Base-by-base conservation (phyloP, 2,888 invertebrate species). In the Megamerina dolium region DNA sequence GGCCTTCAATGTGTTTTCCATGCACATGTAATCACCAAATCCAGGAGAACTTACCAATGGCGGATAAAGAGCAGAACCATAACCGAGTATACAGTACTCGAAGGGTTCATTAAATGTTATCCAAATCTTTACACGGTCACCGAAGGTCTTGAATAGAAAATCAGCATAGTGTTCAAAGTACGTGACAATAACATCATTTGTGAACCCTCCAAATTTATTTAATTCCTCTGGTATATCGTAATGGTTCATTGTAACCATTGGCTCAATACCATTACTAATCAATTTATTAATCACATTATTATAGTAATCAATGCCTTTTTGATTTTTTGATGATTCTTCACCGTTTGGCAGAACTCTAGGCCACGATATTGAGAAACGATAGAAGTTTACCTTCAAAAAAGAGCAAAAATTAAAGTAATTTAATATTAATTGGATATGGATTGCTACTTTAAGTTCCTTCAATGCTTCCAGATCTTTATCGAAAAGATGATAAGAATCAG, bases 281-380 rank as follows among this genome's bases (percentile, higher is more conserved):
- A 85, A 73, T 58, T 77, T 78, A 55, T 82, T 64, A 41, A 85
- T 80, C 5, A 83, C 66, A 48, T 75, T 72, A 50, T 80, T 79
- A 64, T 85, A 86, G 61, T 83, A 83, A 20, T 73, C 63, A 12
- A 81, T 67, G 3, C 82, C 85, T 2, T 71, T 72, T 52, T 74
- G 58, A 57, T 81, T 85, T 10, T 80, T 64, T n/a, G 69, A 63
- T 37, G 76, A 72, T 1, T 72, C 49, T 36, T 73, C 74, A 30
- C 79, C 79, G 18, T 73, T 75, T 0, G 83, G 80, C 37, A 83
- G 59, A 17, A 85, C 70, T 19, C 84, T 70, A 0, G 80, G 63
- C 84, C 85, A 85, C 1, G 80, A 75, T 45, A 80, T 73, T 3
- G 79, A 79, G 56, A 80, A 78, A 33, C 79, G 67, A 56, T 79